Base-by-base conservation (phyloP, 1,140 invertebrate species). In the Drosophila albomicans region DNA sequence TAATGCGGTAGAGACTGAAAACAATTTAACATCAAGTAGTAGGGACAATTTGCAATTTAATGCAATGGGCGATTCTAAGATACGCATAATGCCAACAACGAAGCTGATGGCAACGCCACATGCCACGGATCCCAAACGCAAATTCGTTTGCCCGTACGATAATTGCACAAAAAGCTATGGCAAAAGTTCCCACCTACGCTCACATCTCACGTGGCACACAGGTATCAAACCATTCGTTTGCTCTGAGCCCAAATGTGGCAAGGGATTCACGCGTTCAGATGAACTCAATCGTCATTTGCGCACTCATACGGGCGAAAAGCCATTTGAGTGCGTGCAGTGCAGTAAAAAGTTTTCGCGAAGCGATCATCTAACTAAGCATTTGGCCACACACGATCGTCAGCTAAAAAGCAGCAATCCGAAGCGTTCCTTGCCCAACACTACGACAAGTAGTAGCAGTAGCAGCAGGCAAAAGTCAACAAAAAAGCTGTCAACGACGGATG, bases 351-450 rank as follows among this genome's bases (percentile, higher is more conserved):
- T 98, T 89, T 96, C 96, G 91, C 93, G 97, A 5, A 97, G 96
- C 20, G 97, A 98, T 91, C 97, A 98, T 92, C 93, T 98, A 2
- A 95, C 95, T 0, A 98, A 98, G 91, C 97, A 98, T 91, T 65
- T 92, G 68, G 91, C 91, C 25, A 92, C 91, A 5, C 91, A 92
- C 51, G 85, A 89, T 54, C 71, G 85, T 4, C 85, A 89, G 43
- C 16, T 89, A 1, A 89, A 89, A 28, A 73, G 63, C 15, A 88
- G 58, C 38, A 84, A 89, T 13, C 78, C 66, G 7, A 91, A 86
- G 28, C 71, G 81, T 52, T 77, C 82, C 16, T 52, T 57, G 25
- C 57, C 75, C 4, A 65, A 54, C 41, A 65, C 35, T 10, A 32
- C 30, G 30, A 32, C 30, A 6, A 32, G 30, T 32, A 32, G 30